phyloP scores from a whole-genome alignment of 2,797 vertebrate genomes.

The Tolypeutes matacus region DNA sequence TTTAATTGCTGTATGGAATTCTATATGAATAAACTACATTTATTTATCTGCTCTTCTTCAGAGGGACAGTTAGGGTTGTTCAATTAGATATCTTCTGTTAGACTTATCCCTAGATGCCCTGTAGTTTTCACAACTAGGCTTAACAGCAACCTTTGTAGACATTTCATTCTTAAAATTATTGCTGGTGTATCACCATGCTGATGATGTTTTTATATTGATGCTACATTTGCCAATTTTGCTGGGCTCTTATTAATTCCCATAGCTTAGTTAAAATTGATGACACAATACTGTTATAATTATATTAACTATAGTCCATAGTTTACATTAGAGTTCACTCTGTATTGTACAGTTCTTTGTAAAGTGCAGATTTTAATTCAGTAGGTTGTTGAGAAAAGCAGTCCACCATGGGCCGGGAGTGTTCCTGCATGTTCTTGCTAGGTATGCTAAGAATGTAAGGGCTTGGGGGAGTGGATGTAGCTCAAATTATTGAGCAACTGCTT shows the following conservation, averaged over 20 bases:
- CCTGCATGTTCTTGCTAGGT: background rate
- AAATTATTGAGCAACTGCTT: too few species aligned
- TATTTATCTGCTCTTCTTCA: background rate
- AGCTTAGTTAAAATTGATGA: background rate
- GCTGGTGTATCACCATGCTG: background rate
- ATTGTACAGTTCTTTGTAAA: background rate
- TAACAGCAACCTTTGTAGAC: constrained; percentile 22
- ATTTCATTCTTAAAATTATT: background rate
- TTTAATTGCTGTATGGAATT: constrained; percentile 40
- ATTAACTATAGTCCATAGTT: too few species aligned
- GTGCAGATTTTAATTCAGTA: background rate
- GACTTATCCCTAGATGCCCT: background rate
- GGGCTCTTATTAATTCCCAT: background rate
- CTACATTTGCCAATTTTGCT: background rate
- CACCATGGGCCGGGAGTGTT: background rate
- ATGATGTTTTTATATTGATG: background rate
- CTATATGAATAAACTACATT: background rate
- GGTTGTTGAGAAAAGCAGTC: background rate
- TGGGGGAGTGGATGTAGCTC: too few species aligned
- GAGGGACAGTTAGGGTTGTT: background rate
- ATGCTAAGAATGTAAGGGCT: background rate
- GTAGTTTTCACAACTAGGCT: background rate
- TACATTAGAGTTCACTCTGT: too few species aligned
- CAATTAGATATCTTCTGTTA: background rate
- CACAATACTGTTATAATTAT: too few species aligned